phyloP scores from a whole-genome alignment of 35 echinoderm and acorn worm species.

The Apostichopus parvimensis region DNA sequence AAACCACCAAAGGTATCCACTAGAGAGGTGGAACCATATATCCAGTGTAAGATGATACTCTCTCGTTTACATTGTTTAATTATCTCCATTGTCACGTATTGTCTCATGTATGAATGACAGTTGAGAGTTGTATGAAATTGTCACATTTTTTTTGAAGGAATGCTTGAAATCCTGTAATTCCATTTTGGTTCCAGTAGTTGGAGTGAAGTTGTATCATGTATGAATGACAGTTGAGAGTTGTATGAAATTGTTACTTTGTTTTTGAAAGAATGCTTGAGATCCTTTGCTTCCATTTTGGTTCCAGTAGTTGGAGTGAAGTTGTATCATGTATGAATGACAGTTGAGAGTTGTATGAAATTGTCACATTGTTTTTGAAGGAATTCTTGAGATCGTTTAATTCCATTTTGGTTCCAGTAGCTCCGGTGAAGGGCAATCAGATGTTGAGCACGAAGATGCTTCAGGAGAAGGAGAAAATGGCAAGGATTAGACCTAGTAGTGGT shows the following conservation, averaged over 20 bases:
- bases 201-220: conserved; percentile 21
- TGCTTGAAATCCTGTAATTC: neutral
- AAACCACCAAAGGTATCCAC: conserved; percentile 73
- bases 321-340: no score
- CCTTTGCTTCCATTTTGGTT: neutral
- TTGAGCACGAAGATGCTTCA: conserved; percentile 80
- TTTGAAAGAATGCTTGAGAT: neutral
- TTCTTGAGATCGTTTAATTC: neutral
- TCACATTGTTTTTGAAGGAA: neutral
- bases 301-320: conserved; percentile 66
- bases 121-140: no score
- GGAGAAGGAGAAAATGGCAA: conserved; percentile 57
- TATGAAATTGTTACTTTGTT: neutral
- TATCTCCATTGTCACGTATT: no score
- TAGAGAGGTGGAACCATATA: conserved; percentile 70
- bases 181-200: conserved; percentile 59
- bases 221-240: no score
- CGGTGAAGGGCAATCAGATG: conserved; percentile 70
- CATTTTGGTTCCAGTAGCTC: conserved; percentile 61
- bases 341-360: no score
- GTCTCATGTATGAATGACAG: no score
- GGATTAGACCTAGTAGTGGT: conserved; percentile 72
- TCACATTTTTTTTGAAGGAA: neutral
- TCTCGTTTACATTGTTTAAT: no score
- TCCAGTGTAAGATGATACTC: conserved; percentile 57